These are phyloP conservation scores for Pyrochroa serraticornis DNA, from an alignment of 2,888 invertebrate genomes.

Conservation along the genomic window DNA sequence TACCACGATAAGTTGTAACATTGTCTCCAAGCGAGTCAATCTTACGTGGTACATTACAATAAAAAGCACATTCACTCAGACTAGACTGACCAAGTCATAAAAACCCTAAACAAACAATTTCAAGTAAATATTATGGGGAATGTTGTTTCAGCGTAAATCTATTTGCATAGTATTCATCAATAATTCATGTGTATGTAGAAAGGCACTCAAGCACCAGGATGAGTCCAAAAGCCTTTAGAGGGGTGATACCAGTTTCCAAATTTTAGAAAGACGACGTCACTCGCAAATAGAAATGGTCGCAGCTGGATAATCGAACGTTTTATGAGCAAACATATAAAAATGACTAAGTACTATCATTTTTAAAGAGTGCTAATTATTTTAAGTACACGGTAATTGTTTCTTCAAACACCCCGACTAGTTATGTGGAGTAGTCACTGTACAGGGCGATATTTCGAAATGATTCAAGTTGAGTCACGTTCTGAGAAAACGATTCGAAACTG, in stretches of 20 bases:
- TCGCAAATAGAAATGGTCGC: too few relatives aligned
- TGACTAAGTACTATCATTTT: slow-evolving; percentile 32
- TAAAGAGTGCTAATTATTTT: slow-evolving; percentile 34
- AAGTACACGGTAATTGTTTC: slow-evolving; percentile 28
- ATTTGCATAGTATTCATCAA: slow-evolving; percentile 38
- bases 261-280: too few relatives aligned
- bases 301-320: slow-evolving; percentile 3
- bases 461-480: too few relatives aligned
- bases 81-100: slow-evolving; percentile 29
- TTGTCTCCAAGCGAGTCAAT: too few relatives aligned
- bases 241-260: too few relatives aligned
- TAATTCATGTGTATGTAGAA: slow-evolving; percentile 35
- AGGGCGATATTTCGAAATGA: background rate
- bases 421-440: slow-evolving; percentile 16
- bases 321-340: slow-evolving; percentile 30
- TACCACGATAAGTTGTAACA: slow-evolving; percentile 18
- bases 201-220: slow-evolving; percentile 1
- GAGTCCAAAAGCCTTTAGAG: too few relatives aligned
- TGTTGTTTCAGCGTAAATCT: slow-evolving; percentile 36
- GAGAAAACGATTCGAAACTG: too few relatives aligned
- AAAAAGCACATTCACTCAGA: slow-evolving; percentile 15
- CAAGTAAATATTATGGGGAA: slow-evolving; percentile 34
- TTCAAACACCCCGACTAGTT: slow-evolving; percentile 19
- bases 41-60: background rate
- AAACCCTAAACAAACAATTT: slow-evolving; percentile 34